Percentiles rank a stretch among this genome's conserved stretches.
These are phyloP conservation scores for Callaeas wilsoni DNA, from an alignment of 2,113 vertebrate species.

Conservation along the genomic window DNA sequence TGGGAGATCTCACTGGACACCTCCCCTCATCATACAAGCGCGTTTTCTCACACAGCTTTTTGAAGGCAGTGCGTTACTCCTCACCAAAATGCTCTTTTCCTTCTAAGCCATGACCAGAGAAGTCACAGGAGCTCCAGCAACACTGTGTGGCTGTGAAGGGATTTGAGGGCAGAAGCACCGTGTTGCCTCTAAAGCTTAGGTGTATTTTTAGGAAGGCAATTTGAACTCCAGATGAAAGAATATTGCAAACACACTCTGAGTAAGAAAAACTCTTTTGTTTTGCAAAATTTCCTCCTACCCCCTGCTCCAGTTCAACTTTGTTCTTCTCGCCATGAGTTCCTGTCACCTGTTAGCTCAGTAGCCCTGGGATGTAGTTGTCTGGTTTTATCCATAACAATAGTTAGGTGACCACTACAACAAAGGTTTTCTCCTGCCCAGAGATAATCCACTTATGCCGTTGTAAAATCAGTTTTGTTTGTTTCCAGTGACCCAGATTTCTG, in stretches of 20 bases:
- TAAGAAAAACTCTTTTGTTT: not conserved
- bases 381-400: not conserved
- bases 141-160: not conserved
- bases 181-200: not conserved
- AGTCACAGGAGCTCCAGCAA: not conserved
- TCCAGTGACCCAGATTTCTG: not conserved
- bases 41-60: not conserved
- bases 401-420: not conserved
- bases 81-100: not conserved
- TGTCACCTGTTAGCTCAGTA: not conserved
- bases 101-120: not conserved
- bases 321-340: not conserved
- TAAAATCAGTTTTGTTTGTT: not conserved
- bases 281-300: not conserved
- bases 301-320: not conserved
- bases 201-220: not conserved
- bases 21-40: not conserved
- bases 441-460: not conserved
- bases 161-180: not conserved
- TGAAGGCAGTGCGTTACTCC: not conserved
- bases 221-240: not conserved
- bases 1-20: not conserved
- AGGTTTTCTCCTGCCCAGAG: not conserved
- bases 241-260: not conserved
- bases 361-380: not conserved